Evolutionary conservation across 1,140 invertebrate species (phyloP), one percentile per base, ranked within the genome.

Genomic region (Fopius arisanus): DNA sequence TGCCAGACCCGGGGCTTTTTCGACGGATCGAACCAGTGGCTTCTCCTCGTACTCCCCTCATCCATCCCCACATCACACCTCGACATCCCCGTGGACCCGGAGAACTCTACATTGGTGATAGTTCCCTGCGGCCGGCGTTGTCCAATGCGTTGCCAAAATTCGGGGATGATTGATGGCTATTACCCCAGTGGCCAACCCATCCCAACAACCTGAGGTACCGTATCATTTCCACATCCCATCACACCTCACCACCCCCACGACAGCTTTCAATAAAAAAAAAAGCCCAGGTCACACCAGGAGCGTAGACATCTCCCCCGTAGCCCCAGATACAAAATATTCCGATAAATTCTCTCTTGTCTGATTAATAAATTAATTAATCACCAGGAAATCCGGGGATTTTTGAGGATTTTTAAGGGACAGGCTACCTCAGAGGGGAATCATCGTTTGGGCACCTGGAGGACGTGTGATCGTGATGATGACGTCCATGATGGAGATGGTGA

Each of bases 111-210:
- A 78, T 80, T 80, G 78, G 72, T 87, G 85, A 87, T 87, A 73
- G 81, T 87, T 79, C 80, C 87, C 87, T 88, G 86, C 80, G 81
- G 83, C 84, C 67, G 51, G 81, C 82, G 85, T 88, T 88, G 87
- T 86, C 85, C 87, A 78, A 83, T 81, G 78, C 83, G 84, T 87
- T 87, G 87, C 87, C 87, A 82, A 88, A 88, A 85, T 87, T 88
- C 81, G 78, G 81, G 69, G 78, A 87, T 88, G 86, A 88, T 87
- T 88, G 86, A 88, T 88, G 85, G 86, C 84, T 85, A 87, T 86
- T 88, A 84, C 80, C 79, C 80, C 81, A 28, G 59, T 85, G 84
- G 84, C 85, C 83, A 87, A 86, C 78, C 54, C 62, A 73, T 71
- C 59, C 71, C 71, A 76, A 16, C 19, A 2, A 67, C 29, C 71